Conservation (phyloP, 35 echinoderm and acorn worm genomes). For the Apostichopus parvimensis region DNA sequence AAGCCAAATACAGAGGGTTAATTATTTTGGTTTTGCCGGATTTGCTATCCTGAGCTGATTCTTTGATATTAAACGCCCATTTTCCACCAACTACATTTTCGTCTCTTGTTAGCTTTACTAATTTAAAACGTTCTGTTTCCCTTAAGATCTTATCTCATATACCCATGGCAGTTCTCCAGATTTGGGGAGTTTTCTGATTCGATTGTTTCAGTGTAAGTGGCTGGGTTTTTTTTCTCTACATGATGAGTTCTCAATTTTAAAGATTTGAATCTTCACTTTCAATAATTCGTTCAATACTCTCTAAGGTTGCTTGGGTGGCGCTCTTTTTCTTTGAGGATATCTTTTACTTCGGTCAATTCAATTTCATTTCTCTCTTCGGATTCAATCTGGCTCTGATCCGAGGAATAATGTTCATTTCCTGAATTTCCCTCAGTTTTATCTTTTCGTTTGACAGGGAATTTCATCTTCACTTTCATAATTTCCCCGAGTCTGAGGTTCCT, state of each 20-base stretch:
- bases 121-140: slow-evolving; percentile 50
- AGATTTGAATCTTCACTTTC: neutral
- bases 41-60: no score
- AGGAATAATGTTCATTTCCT: neutral
- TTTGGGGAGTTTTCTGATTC: slow-evolving; percentile 5
- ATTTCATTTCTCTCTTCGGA: neutral
- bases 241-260: no score
- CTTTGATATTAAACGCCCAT: no score
- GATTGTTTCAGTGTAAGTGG: slow-evolving; percentile 54
- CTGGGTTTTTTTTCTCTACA: neutral
- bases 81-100: neutral
- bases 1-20: no score
- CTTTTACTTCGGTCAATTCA: neutral
- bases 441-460: neutral
- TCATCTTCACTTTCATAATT: slow-evolving; percentile 46
- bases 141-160: slow-evolving; percentile 51
- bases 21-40: no score
- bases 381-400: slow-evolving; percentile 16
- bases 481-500: slow-evolving; percentile 16
- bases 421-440: slow-evolving; percentile 4
- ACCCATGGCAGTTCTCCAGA: slow-evolving; percentile 47
- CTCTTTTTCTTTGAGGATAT: slow-evolving; percentile 22
- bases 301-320: slow-evolving; percentile 23
- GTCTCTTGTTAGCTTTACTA: slow-evolving; percentile 16
- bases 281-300: slow-evolving; percentile 16